Evolutionary conservation across 2,113 vertebrate genomes (phyloP).

Genomic region (Phalacrocorax pelagicus): DNA sequence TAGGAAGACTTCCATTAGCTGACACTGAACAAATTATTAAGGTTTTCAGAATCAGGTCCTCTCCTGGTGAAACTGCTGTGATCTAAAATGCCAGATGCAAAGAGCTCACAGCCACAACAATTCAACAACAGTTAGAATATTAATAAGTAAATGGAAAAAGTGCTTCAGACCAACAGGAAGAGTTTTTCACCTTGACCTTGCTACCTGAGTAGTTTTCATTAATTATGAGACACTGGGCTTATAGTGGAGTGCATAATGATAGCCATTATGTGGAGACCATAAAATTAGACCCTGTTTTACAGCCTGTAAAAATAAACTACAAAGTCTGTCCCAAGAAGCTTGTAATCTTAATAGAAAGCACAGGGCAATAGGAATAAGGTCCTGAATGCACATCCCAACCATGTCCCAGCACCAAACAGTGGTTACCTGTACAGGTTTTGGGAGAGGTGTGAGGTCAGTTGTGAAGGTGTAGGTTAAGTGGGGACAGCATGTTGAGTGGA

Average conservation of each 20-base stretch:
- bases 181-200: slow-evolving; percentile 13
- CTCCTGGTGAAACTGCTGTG: neutral
- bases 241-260: neutral
- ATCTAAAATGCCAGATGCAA: neutral
- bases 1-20: neutral
- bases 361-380: neutral
- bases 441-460: neutral
- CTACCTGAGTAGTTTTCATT: slow-evolving; percentile 32
- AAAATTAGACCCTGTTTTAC: slow-evolving; percentile 12
- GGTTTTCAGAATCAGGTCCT: neutral
- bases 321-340: neutral
- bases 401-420: neutral
- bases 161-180: neutral
- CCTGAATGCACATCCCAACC: neutral
- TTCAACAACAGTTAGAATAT: neutral
- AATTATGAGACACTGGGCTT: neutral
- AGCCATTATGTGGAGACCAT: neutral
- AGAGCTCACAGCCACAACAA: neutral
- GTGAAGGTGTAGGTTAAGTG: neutral
- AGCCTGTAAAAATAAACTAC: neutral
- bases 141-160: slow-evolving; percentile 19
- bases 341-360: neutral
- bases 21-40: neutral
- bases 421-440: neutral
- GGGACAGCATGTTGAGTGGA: neutral